phyloP scores from a whole-genome alignment of 2,113 vertebrate species.

The Sturnira hondurensis region DNA sequence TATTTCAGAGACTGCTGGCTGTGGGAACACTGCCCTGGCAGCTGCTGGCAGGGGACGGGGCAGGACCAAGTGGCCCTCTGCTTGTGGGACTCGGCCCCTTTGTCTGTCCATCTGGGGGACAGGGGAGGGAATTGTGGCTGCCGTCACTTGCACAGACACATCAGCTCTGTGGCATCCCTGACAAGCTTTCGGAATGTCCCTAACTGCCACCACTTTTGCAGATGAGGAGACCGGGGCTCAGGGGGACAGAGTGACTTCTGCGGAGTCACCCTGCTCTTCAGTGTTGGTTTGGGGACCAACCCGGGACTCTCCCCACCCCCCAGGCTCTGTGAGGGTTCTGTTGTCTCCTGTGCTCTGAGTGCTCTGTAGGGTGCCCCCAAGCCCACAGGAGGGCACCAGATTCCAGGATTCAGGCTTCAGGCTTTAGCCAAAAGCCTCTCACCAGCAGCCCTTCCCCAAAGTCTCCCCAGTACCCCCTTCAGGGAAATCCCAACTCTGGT shows the following conservation, averaged over 20 bases:
- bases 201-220: neutral
- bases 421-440: neutral
- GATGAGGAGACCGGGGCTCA: neutral
- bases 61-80: neutral
- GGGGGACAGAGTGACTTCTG: neutral
- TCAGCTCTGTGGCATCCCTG: neutral
- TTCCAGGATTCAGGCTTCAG: neutral
- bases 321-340: neutral
- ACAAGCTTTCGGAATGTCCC: neutral
- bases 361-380: neutral
- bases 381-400: neutral
- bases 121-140: rapidly evolving
- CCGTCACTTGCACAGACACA: neutral
- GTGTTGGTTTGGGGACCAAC: neutral
- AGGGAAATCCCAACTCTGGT: neutral
- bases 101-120: neutral
- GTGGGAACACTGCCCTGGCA: neutral
- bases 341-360: neutral
- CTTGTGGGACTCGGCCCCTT: too few species aligned
- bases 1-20: neutral
- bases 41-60: neutral
- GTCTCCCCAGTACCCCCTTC: too few species aligned
- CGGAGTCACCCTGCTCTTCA: neutral
- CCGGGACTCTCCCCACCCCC: neutral
- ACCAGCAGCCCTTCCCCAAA: rapidly evolving